Base-by-base conservation (phyloP, 2,888 invertebrate species). In the Vannuccia rotundouncinata region DNA sequence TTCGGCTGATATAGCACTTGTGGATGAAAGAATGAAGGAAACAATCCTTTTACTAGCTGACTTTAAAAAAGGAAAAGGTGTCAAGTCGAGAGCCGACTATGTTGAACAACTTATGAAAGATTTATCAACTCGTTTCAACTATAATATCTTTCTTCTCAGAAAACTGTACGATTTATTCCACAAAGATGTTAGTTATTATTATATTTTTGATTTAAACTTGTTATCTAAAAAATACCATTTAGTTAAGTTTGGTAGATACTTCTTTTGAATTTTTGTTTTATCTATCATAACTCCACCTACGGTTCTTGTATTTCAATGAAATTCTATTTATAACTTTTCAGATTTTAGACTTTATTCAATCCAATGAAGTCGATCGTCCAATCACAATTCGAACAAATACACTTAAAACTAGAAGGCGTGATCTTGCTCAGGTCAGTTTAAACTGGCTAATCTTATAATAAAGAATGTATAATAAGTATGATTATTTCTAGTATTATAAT, bases 341-440 rank as follows among this genome's bases (percentile, higher is more conserved):
- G 89, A 90, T 98, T 22, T 90, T 95, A 83, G 95, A 98, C 86
- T 96, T 95, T 88, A 89, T 99, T 79, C 99, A 99, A 90, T 93
- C 98, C 0, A 96, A 95, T 87, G 98, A 99, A 90, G 92, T 93
- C 2, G 92, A 94, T 81, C 91, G 99, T 81, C 99, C 99, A 0
- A 90, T 98, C 30, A 99, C 98, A 0, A 94, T 99, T 82, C 91
- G 99, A 81, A 94, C 96, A 0, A 99, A 99, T 86, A 95, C 94
- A 79, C 90, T 99, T 59, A 99, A 97, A 84, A 90, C 90, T 0
- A 85, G 98, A 79, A 90, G 97, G 83, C 90, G 95, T 81, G 96
- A 97, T 89, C 90, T 98, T 81, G 97, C 97, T 1, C 95, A 95
- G 85, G 91, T 90, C n/a, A n/a, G n/a, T n/a, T n/a, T n/a, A n/a